Evolutionary conservation across 2,113 vertebrate genomes (phyloP), one percentile per base, ranked within the genome.

Genomic region (Pachyramphus minor): DNA sequence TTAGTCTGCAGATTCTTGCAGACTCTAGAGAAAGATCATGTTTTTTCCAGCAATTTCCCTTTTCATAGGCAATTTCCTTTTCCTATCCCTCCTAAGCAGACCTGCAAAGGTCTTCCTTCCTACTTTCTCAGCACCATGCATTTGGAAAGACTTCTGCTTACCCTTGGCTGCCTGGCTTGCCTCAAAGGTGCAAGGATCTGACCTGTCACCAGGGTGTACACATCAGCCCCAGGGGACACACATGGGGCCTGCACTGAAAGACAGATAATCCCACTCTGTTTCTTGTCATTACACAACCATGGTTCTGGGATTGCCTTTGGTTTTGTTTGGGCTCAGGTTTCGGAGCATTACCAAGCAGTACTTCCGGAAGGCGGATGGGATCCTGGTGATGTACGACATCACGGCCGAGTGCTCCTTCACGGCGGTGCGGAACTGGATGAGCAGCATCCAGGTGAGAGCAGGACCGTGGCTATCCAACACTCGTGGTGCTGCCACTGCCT

Each of bases 331-430:
- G 63, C 71, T 16, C 89, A 99, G 98, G 94, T 99, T 98, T 75
- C 97, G 96, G 68, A 98, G 98, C 90, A 96, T 99, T 84, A 98
- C 98, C 50, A 98, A 98, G 91, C 98, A 99, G 91, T 99, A 99
- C 25, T 98, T 98, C 85, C 97, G 98, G 37, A 98, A 97, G 83
- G 98, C 98, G 0, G 98, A 99, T 4, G 98, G 98, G 12, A 96
- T 99, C 74, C 95, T 99, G 45, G 97, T 98, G 74, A 97, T 99
- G 98, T 99, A 99, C 50, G 98, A 99, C 89, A 5, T 98, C 5
- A 98, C 97, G 0, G 84, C 97, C 0, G 55, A 96, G 42, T 24
- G 96, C 79, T 98, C 98, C 83, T 98, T 98, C 90, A 30, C 21
- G 2, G 97, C 98, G 0, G 96, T 98, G 78, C 94, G 97, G 39